Evolutionary conservation across 2,113 vertebrate species (phyloP).

Genomic region (Tragulus kanchil): DNA sequence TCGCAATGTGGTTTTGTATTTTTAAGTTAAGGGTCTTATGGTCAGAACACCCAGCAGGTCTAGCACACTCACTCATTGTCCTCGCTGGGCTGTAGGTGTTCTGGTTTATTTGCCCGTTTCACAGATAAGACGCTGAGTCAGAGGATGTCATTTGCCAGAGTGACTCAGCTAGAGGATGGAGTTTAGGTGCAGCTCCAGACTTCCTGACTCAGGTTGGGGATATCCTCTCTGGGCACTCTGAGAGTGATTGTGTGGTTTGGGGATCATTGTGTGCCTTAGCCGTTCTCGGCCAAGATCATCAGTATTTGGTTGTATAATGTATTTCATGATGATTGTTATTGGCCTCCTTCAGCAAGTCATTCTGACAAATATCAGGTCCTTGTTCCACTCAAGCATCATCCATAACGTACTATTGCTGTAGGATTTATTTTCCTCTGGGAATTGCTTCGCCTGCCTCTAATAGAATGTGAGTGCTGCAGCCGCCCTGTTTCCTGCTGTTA

Average conservation of each 20-base stretch:
- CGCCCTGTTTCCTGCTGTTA: slow-evolving; percentile 18
- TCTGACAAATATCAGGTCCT: slow-evolving; percentile 32
- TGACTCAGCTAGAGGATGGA: background rate
- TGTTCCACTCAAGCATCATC: background rate
- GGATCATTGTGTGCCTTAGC: background rate
- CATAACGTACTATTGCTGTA: background rate
- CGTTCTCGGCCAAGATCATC: background rate
- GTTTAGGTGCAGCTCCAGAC: background rate
- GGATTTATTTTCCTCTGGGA: slow-evolving; percentile 52
- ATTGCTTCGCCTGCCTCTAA: background rate
- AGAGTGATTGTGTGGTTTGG: background rate
- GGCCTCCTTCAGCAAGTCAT: background rate
- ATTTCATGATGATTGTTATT: slow-evolving; percentile 47
- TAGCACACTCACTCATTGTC: background rate
- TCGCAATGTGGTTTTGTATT: background rate
- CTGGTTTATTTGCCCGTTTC: background rate
- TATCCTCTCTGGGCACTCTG: background rate
- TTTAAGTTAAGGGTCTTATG: background rate
- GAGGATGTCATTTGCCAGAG: background rate
- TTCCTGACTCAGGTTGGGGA: background rate
- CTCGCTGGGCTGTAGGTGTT: background rate
- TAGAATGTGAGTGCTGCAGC: background rate
- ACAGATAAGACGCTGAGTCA: background rate
- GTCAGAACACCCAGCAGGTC: background rate
- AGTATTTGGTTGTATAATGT: slow-evolving; percentile 18